Evolutionary conservation across 2,113 vertebrate genomes (phyloP).

Genomic region (Atherinomorus stipes): DNA sequence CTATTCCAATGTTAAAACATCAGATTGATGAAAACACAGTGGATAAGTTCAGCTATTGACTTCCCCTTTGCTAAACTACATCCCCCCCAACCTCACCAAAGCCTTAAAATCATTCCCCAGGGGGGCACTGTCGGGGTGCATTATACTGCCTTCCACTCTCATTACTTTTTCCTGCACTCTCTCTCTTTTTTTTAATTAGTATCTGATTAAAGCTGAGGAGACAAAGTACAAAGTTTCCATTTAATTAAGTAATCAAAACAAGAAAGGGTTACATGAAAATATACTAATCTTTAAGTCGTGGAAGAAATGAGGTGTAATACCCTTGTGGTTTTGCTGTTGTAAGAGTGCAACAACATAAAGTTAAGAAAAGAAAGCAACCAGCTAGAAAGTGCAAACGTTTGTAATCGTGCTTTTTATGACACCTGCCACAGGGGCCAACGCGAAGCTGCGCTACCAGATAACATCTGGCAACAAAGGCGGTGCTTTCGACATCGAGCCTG

Average conservation of each 20-base stretch:
- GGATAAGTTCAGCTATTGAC: conserved; percentile 61
- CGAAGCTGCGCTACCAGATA: conserved; percentile 91
- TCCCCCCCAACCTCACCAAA: conserved; percentile 10
- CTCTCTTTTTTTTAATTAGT: conserved; percentile 67
- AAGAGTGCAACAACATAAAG: conserved; percentile 15
- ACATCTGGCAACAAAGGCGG: conserved; percentile 89
- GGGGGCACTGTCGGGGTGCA: conserved; percentile 36
- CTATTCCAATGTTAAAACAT: conserved; percentile 44
- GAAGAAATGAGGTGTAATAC: conserved; percentile 67
- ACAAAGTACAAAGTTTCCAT: conserved; percentile 67
- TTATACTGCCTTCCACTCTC: conserved; percentile 57
- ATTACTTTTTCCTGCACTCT: conserved; percentile 38
- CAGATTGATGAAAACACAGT: conserved; percentile 42
- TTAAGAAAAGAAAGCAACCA: conserved; percentile 5
- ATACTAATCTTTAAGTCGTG: conserved; percentile 49
- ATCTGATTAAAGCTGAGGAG: conserved; percentile 69
- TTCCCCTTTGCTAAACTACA: conserved; percentile 45
- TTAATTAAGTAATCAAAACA: conserved; percentile 78
- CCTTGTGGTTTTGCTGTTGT: conserved; percentile 45
- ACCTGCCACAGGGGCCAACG: conserved; percentile 84
- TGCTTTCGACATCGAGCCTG: conserved; percentile 88
- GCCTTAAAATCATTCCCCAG: conserved; percentile 48
- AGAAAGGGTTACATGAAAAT: conserved; percentile 70
- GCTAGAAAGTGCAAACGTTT: conserved; percentile 13
- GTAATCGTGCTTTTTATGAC: conserved; percentile 29